These are phyloP conservation scores for Ciconia nigra DNA, from an alignment of 2,797 vertebrate species.

Conservation along the genomic window DNA sequence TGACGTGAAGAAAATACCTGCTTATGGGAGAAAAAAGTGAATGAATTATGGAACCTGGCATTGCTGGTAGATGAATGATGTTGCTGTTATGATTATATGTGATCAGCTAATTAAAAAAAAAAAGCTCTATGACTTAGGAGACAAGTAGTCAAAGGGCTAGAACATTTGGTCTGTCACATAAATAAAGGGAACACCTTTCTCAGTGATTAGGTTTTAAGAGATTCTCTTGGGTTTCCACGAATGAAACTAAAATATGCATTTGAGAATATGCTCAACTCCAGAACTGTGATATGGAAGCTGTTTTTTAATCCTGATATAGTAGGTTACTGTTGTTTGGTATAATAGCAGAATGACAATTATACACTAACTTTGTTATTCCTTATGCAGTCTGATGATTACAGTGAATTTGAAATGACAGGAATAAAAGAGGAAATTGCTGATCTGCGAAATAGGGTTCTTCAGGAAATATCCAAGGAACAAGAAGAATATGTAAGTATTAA, in stretches of 20 bases:
- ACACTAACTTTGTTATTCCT: neutral
- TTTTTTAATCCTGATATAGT: neutral
- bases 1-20: neutral
- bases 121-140: neutral
- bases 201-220: neutral
- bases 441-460: slow-evolving; percentile 72
- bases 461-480: slow-evolving; percentile 75
- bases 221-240: neutral
- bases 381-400: slow-evolving; percentile 71
- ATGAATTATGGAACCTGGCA: neutral
- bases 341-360: neutral
- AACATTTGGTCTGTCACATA: neutral
- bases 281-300: neutral
- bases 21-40: neutral
- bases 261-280: neutral
- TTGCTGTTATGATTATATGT: neutral
- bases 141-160: neutral
- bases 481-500: slow-evolving; percentile 80
- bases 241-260: neutral
- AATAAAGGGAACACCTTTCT: neutral
- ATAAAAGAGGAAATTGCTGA: slow-evolving; percentile 77
- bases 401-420: slow-evolving; percentile 70
- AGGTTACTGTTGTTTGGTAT: neutral
- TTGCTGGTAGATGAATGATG: neutral
- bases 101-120: neutral